A percentile compares a stretch with the other conserved stretches of the same genome.
These are phyloP conservation scores for Vesta saturnalis DNA, from an alignment of 2,888 invertebrate genomes.

Conservation along the genomic window DNA sequence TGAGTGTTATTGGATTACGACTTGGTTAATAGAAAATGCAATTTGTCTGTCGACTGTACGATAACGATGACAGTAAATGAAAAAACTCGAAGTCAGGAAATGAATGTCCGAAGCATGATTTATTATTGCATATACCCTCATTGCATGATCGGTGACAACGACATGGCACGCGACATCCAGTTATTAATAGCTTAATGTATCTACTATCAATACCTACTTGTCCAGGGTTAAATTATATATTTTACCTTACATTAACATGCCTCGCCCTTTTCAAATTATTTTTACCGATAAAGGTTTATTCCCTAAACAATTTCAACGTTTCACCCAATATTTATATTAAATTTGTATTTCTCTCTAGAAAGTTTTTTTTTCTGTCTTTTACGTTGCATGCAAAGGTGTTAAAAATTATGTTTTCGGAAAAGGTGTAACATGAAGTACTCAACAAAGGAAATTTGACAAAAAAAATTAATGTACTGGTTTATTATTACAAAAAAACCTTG, in stretches of 20 bases:
- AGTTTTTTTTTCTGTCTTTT: too few relatives aligned
- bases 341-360: too few relatives aligned
- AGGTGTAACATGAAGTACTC: too few relatives aligned
- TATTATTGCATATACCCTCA: constrained; percentile 33
- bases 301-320: background rate
- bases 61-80: constrained; percentile 36
- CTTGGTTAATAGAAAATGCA: constrained; percentile 30
- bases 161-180: constrained; percentile 35
- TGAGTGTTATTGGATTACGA: constrained; percentile 5
- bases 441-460: too few relatives aligned
- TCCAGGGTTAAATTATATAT: constrained; percentile 19
- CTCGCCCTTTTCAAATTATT: constrained; percentile 3
- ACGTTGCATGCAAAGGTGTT: too few relatives aligned
- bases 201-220: constrained; percentile 36
- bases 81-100: constrained; percentile 39
- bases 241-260: constrained; percentile 19
- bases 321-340: background rate
- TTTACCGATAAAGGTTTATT: background rate
- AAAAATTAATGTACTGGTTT: too few relatives aligned
- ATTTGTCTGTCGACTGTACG: constrained; percentile 36
- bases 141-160: constrained; percentile 40
- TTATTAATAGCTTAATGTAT: constrained; percentile 36
- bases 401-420: too few relatives aligned
- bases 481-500: too few relatives aligned
- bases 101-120: constrained; percentile 41